These are phyloP conservation scores for Xenopus petersii DNA, from an alignment of 2,797 vertebrate genomes.

Conservation along the genomic window DNA sequence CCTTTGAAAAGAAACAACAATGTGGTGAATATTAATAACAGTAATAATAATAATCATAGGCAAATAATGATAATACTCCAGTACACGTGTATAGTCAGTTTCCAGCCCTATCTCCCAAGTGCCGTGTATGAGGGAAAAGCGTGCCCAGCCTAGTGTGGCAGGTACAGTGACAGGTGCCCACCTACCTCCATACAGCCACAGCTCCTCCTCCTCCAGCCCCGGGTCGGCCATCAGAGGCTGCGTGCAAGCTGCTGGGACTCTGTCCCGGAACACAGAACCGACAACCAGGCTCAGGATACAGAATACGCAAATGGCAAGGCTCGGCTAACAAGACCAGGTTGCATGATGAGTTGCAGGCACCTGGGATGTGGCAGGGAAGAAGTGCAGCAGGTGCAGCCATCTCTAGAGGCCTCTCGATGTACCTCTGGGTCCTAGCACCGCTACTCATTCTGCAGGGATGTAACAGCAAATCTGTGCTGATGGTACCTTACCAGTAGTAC, in stretches of 20 bases:
- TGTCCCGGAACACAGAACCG: background rate
- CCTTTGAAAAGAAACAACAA: too few relatives aligned
- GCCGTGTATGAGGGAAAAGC: too few relatives aligned
- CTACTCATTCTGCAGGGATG: background rate
- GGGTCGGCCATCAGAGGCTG: background rate
- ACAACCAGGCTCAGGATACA: background rate
- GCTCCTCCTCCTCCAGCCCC: slow-evolving; percentile 49
- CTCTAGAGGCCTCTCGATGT: slow-evolving; percentile 20
- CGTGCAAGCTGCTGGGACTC: background rate
- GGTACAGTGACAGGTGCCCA: background rate
- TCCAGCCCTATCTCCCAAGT: too few relatives aligned
- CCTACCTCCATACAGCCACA: slow-evolving; percentile 55
- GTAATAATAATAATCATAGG: too few relatives aligned
- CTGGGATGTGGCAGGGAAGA: background rate
- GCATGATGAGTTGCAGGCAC: background rate
- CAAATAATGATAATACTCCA: too few relatives aligned
- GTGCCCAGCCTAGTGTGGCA: too few relatives aligned
- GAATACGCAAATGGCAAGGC: background rate
- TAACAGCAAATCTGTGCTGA: too few relatives aligned
- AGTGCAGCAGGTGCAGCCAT: slow-evolving; percentile 32
- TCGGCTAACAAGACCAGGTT: too few relatives aligned
- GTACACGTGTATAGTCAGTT: too few relatives aligned
- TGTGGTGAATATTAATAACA: too few relatives aligned
- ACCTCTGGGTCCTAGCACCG: slow-evolving; percentile 27
- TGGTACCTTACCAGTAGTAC: too few relatives aligned